Conservation (phyloP, 2,113 vertebrate genomes). For the Oncorhynchus keta region DNA sequence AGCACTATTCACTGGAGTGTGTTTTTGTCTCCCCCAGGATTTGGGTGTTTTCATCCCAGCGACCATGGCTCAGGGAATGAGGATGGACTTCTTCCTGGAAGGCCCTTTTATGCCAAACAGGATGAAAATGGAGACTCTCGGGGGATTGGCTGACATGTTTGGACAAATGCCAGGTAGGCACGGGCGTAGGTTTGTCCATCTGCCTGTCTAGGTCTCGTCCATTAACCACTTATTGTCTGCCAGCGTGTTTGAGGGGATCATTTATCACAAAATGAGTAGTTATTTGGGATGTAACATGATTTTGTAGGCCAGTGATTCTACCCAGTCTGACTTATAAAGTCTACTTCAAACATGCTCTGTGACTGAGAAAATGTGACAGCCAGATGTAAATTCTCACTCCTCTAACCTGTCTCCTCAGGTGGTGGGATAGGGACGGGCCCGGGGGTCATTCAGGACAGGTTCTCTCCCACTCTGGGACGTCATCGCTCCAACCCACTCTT, state of each 20-base stretch:
- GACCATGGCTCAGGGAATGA: conserved; percentile 95
- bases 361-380: no score
- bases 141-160: conserved; percentile 99
- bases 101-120: conserved; percentile 95
- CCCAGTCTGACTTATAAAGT: no score
- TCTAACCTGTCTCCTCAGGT: conserved; percentile 65
- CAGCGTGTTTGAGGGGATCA: no score
- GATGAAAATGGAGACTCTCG: conserved; percentile 97
- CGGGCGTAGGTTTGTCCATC: no score
- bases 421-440: conserved; percentile 98
- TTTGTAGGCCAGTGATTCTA: no score
- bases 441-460: conserved; percentile 98
- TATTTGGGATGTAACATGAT: no score
- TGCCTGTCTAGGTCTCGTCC: no score
- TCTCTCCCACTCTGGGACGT: conserved; percentile 97
- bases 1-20: no score
- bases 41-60: conserved; percentile 99
- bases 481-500: conserved; percentile 98
- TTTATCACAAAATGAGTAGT: no score
- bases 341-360: no score
- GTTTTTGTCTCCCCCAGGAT: conserved; percentile 75
- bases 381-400: no score
- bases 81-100: conserved; percentile 98
- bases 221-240: no score
- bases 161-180: conserved; percentile 96